phyloP scores from a whole-genome alignment of 1,140 invertebrate genomes.

The Drepana arcuata region DNA sequence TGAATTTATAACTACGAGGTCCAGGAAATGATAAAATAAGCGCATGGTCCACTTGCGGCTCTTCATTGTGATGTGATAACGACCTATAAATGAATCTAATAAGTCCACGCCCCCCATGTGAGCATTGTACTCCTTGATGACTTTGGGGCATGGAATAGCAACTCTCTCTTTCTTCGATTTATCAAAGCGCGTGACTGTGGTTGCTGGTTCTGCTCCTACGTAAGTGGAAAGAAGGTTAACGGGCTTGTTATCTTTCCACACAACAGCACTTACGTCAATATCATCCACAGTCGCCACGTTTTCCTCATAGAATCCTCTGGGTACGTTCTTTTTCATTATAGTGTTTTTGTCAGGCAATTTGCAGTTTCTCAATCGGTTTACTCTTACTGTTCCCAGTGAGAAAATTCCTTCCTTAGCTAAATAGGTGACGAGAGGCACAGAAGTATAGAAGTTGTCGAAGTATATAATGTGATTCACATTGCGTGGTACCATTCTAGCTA shows the following conservation, averaged over 20 bases:
- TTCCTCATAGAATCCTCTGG: slow-evolving; percentile 13
- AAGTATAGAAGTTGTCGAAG: slow-evolving; percentile 34
- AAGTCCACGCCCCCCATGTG: slow-evolving; percentile 7
- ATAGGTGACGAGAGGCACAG: slow-evolving; percentile 13
- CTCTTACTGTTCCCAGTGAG: slow-evolving; percentile 20
- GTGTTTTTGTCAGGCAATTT: slow-evolving; percentile 12
- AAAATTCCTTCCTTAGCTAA: slow-evolving; percentile 22
- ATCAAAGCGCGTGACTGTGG: not conserved
- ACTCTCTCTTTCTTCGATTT: not conserved
- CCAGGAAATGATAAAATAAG: slow-evolving; percentile 10
- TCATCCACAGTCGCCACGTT: slow-evolving; percentile 11
- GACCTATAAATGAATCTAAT: slow-evolving; percentile 3
- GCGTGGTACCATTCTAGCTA: slow-evolving; percentile 3
- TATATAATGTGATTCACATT: slow-evolving; percentile 20
- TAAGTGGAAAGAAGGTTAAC: not conserved
- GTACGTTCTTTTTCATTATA: slow-evolving; percentile 13
- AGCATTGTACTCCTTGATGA: not conserved
- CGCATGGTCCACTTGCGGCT: slow-evolving; percentile 2
- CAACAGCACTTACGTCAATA: slow-evolving; percentile 8
- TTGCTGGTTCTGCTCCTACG: not conserved
- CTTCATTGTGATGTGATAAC: slow-evolving; percentile 4
- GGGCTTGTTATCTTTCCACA: slow-evolving; percentile 6
- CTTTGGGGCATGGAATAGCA: not conserved
- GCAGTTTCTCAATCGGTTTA: slow-evolving; percentile 17
- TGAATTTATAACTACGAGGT: slow-evolving; percentile 6